Conservation (phyloP, 2,113 vertebrate genomes). For the Diphyllodes magnificus region DNA sequence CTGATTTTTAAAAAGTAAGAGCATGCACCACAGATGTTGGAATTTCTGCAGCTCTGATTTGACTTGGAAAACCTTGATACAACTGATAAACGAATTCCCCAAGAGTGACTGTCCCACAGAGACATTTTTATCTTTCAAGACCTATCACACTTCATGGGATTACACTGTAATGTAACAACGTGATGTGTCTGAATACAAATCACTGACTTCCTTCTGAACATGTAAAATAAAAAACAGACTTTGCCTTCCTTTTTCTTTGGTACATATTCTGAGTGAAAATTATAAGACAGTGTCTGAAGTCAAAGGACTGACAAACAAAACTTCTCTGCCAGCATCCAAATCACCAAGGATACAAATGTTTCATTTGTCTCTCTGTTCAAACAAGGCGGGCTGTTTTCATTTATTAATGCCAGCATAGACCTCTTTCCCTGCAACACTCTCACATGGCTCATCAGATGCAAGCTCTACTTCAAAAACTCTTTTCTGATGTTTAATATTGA, state of each 20-base stretch:
- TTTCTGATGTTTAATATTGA: conserved; percentile 28
- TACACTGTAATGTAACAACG: neutral
- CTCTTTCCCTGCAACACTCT: neutral
- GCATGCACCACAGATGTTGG: neutral
- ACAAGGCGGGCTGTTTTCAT: neutral
- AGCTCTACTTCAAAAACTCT: neutral
- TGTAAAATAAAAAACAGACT: neutral
- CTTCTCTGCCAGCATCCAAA: conserved; percentile 4
- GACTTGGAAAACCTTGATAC: neutral
- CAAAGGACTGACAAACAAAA: conserved; percentile 19
- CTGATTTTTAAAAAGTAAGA: conserved; percentile 1
- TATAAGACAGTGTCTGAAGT: neutral
- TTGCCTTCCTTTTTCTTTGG: neutral
- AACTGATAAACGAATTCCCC: conserved; percentile 8
- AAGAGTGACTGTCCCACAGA: conserved; percentile 12
- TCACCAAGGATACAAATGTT: conserved; percentile 2
- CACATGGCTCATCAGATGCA: neutral
- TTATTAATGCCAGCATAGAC: neutral
- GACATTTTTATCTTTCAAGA: conserved; percentile 37
- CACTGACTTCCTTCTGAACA: neutral
- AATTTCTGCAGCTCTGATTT: conserved; percentile 24
- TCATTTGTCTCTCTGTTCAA: neutral
- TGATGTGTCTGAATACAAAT: conserved; percentile 37
- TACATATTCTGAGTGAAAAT: neutral
- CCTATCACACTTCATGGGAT: neutral